phyloP scores from a whole-genome alignment of 2,113 vertebrate genomes.

The Geococcyx californianus region DNA sequence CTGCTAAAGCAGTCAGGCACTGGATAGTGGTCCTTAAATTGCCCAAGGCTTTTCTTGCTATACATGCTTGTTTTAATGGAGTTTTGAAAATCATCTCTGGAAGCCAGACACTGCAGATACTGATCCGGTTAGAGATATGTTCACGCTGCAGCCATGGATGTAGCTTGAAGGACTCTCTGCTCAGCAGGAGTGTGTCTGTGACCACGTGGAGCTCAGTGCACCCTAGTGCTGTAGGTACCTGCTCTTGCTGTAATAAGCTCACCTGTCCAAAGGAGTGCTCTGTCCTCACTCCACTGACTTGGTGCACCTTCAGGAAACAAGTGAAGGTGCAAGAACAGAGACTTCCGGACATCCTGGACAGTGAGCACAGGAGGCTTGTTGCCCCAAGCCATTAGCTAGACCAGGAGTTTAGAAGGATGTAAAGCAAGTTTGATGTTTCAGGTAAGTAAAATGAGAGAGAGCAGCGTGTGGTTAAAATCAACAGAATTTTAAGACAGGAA shows the following conservation, averaged over 20 bases:
- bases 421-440: neutral
- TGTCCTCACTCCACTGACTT: neutral
- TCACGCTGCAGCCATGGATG: neutral
- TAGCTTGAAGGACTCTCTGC: neutral
- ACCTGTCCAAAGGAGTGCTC: neutral
- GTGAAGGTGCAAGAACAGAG: neutral
- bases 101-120: neutral
- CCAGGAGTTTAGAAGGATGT: neutral
- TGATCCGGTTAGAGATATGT: neutral
- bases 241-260: neutral
- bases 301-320: neutral
- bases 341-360: neutral
- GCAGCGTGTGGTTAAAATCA: neutral
- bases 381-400: neutral
- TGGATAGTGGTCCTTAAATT: neutral
- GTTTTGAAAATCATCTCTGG: neutral
- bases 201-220: neutral
- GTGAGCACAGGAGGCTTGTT: rapidly evolving
- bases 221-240: neutral
- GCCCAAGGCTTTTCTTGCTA: neutral
- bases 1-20: neutral
- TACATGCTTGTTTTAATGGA: neutral
- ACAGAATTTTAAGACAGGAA: no score
- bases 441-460: neutral
- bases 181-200: neutral